These are phyloP conservation scores for Xenopus laevis DNA, from an alignment of 2,113 vertebrate genomes.

Conservation along the genomic window DNA sequence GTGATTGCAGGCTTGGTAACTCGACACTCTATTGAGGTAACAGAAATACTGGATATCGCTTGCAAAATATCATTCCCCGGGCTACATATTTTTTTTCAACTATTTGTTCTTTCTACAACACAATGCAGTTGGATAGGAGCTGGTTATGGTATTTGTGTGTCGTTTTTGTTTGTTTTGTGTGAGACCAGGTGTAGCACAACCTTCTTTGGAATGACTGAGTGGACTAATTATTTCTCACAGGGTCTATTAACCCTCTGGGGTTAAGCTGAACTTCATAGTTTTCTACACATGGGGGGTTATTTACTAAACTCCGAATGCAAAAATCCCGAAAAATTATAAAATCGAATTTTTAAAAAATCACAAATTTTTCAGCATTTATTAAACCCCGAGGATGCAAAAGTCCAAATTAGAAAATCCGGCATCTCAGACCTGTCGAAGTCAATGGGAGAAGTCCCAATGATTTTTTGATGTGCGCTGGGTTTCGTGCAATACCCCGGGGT, in stretches of 20 bases:
- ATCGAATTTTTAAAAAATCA: no score
- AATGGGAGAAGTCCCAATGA: no score
- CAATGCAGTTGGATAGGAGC: conserved; percentile 5
- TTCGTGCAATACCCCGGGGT: no score
- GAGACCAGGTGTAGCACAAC: neutral
- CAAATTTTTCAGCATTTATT: no score
- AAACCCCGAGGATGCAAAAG: no score
- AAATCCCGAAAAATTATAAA: no score
- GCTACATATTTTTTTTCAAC: conserved; percentile 27
- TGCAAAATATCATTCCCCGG: conserved; percentile 36
- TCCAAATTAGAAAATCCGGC: no score
- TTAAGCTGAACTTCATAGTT: neutral
- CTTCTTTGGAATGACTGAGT: neutral
- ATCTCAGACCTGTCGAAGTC: no score
- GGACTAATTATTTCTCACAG: neutral
- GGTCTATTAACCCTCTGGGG: neutral
- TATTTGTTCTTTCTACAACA: conserved; percentile 37
- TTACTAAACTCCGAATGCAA: no score
- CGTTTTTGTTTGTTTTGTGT: conserved; percentile 16
- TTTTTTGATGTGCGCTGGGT: no score
- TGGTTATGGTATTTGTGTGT: conserved; percentile 13
- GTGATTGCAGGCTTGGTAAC: conserved; percentile 35
- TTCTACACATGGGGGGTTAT: no score
- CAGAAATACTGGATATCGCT: conserved; percentile 40
- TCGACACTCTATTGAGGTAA: conserved; percentile 26